Percentiles rank a stretch among this genome's conserved stretches.
Evolutionary conservation across 2,113 vertebrate species (phyloP).

Genomic region (Erythrocercus mccallii): DNA sequence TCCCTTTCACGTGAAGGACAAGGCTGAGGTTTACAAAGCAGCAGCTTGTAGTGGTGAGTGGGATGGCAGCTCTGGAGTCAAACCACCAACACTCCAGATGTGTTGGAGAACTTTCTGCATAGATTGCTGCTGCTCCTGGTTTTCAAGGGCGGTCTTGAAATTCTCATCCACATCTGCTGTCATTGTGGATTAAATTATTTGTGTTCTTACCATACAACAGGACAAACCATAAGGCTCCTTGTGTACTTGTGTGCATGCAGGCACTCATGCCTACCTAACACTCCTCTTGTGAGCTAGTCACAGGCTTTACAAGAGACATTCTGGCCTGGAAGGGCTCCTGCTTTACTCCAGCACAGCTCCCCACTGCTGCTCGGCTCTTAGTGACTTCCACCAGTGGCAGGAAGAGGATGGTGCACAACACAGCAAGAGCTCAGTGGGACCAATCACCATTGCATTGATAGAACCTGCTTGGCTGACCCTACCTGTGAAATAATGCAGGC

Average conservation of each 20-base stretch:
- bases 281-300: neutral
- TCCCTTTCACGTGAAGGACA: neutral
- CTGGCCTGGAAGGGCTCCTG: neutral
- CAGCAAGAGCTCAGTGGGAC: neutral
- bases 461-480: neutral
- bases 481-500: neutral
- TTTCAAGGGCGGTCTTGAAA: neutral
- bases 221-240: neutral
- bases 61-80: neutral
- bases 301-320: neutral
- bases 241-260: neutral
- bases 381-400: neutral
- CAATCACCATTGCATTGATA: rapidly evolving
- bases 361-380: neutral
- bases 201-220: neutral
- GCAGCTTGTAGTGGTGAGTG: neutral
- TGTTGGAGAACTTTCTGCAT: neutral
- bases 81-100: neutral
- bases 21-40: neutral
- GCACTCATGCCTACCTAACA: neutral
- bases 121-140: neutral
- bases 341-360: neutral
- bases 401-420: neutral
- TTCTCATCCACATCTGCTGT: neutral
- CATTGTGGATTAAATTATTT: neutral